These are phyloP conservation scores for Pyrochroa serraticornis DNA, from an alignment of 2,888 invertebrate genomes.

Conservation along the genomic window DNA sequence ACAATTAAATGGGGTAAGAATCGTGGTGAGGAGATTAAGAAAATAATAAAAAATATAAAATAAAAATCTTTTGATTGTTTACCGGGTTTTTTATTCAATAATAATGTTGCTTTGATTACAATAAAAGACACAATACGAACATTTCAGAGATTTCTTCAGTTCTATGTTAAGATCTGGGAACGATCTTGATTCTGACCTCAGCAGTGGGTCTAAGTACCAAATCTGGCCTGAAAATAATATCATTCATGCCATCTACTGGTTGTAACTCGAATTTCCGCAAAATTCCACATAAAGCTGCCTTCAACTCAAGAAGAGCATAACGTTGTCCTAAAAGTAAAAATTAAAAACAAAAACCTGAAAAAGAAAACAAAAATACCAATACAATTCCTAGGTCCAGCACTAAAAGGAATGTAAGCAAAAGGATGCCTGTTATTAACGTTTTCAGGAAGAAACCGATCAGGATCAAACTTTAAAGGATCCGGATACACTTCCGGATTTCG, in stretches of 20 bases:
- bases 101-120: no score
- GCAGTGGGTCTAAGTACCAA: constrained; percentile 59
- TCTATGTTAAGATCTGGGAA: background rate
- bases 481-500: constrained; percentile 66
- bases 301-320: constrained; percentile 70
- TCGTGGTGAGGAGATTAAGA: no score
- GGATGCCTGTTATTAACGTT: constrained; percentile 62
- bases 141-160: no score
- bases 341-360: no score
- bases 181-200: constrained; percentile 55
- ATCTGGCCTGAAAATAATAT: constrained; percentile 58
- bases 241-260: constrained; percentile 58
- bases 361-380: constrained; percentile 46
- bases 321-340: constrained; percentile 60
- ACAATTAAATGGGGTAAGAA: no score
- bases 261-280: constrained; percentile 61
- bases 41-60: no score
- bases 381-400: constrained; percentile 70
- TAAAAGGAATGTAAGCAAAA: constrained; percentile 68
- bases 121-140: no score
- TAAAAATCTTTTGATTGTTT: no score
- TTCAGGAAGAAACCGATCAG: constrained; percentile 70
- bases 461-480: constrained; percentile 68
- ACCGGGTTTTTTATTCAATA: no score
- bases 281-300: constrained; percentile 63